Conservation (phyloP, 2,888 invertebrate species). For the Ochlodes sylvanus region DNA sequence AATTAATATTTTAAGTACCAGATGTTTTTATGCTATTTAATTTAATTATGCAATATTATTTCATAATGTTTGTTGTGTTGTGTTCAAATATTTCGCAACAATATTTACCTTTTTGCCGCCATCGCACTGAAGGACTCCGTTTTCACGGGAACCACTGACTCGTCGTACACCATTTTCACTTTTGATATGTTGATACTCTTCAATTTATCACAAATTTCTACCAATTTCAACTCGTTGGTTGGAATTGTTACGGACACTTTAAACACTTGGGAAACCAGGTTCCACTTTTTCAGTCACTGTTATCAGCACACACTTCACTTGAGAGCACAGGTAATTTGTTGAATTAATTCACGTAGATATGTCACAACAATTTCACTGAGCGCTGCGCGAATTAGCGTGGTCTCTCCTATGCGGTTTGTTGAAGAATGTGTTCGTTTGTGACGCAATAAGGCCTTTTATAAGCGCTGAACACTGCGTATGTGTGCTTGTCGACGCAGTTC, state of each 20-base stretch:
- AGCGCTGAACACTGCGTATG: constrained; percentile 57
- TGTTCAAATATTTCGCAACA: constrained; percentile 42
- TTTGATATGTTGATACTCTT: constrained; percentile 66
- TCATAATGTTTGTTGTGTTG: constrained; percentile 38
- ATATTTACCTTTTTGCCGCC: constrained; percentile 76
- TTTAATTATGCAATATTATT: constrained; percentile 17
- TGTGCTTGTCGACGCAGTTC: constrained; percentile 71
- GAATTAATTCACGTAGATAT: constrained; percentile 42
- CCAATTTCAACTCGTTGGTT: constrained; percentile 54
- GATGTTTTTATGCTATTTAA: neutral
- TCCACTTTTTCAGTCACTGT: constrained; percentile 49
- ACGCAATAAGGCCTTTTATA: constrained; percentile 53
- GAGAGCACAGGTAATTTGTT: constrained; percentile 19
- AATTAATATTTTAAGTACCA: too few relatives aligned
- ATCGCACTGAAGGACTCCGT: constrained; percentile 77
- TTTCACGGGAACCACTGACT: constrained; percentile 76
- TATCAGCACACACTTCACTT: constrained; percentile 44
- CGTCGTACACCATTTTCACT: constrained; percentile 71
- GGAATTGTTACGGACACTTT: constrained; percentile 57
- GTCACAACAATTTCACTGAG: constrained; percentile 81
- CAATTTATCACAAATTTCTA: constrained; percentile 65
- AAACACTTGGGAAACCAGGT: constrained; percentile 27
- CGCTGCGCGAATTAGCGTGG: constrained; percentile 57
- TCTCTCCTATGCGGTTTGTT: constrained; percentile 53
- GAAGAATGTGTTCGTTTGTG: constrained; percentile 58